phyloP scores from a whole-genome alignment of 2,888 invertebrate species.

The Amphimallon solstitiale region DNA sequence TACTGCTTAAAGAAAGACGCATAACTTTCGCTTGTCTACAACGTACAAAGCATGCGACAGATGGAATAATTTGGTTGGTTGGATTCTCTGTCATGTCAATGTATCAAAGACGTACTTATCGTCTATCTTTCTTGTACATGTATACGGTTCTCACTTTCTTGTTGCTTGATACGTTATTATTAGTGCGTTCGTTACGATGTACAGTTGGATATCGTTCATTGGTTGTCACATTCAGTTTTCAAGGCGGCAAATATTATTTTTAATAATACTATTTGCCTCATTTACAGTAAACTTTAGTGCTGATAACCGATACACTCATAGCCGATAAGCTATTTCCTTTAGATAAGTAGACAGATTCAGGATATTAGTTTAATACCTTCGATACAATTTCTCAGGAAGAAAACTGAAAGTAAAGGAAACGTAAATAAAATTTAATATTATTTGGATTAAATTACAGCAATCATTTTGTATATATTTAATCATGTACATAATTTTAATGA shows the following conservation, averaged over 20 bases:
- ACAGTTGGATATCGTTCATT: slow-evolving; percentile 71
- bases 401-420: too few relatives aligned
- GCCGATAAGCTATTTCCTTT: too few relatives aligned
- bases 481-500: too few relatives aligned
- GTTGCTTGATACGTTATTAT: slow-evolving; percentile 3
- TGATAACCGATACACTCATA: too few relatives aligned
- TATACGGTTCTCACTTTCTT: background rate
- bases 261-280: slow-evolving; percentile 4
- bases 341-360: too few relatives aligned
- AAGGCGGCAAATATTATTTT: slow-evolving; percentile 34
- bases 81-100: slow-evolving; percentile 2
- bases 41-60: slow-evolving; percentile 56
- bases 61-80: slow-evolving; percentile 62
- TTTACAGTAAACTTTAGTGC: background rate
- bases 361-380: too few relatives aligned
- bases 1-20: slow-evolving; percentile 37
- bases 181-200: slow-evolving; percentile 48
- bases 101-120: slow-evolving; percentile 17
- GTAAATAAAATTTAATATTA: too few relatives aligned
- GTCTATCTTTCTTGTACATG: background rate
- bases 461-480: too few relatives aligned
- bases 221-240: slow-evolving; percentile 12
- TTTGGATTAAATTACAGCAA: too few relatives aligned
- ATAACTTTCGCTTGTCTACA: slow-evolving; percentile 47
- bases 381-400: too few relatives aligned